phyloP scores from a whole-genome alignment of 2,113 vertebrate species.

The Gymnogyps californianus region DNA sequence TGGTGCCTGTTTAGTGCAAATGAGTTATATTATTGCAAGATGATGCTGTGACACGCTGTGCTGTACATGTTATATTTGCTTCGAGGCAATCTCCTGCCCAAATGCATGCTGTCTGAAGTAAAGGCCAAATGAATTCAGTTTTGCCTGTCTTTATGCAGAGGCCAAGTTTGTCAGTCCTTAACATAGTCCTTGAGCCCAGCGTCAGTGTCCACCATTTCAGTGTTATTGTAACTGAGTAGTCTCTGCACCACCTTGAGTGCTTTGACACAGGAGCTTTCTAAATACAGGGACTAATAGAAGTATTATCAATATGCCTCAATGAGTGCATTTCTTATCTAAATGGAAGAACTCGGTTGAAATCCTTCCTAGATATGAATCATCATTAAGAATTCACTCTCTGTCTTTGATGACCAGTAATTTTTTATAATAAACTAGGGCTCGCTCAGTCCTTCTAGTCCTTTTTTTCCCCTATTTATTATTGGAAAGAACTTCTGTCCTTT shows the following conservation, averaged over 20 bases:
- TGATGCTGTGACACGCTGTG: background rate
- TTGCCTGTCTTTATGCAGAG: background rate
- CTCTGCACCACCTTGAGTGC: background rate
- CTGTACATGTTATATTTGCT: background rate
- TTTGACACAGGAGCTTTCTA: background rate
- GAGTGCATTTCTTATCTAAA: conserved; percentile 17
- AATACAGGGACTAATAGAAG: background rate
- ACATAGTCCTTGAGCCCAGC: background rate
- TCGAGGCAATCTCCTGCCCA: background rate
- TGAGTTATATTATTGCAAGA: background rate
- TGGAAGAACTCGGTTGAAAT: background rate
- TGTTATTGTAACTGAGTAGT: background rate
- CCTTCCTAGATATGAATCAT: conserved; percentile 21
- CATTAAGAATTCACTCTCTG: conserved; percentile 2
- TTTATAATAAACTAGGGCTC: background rate
- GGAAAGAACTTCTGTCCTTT: background rate
- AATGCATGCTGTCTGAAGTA: background rate
- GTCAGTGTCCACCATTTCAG: background rate
- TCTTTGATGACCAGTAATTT: background rate
- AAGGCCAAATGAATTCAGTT: background rate
- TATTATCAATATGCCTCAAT: background rate
- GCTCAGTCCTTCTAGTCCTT: background rate
- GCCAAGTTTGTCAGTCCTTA: background rate
- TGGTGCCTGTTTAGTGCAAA: background rate
- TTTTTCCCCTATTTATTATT: background rate